Base-by-base conservation (phyloP, 2,888 invertebrate genomes). In the Lithophane semibrunnea region DNA sequence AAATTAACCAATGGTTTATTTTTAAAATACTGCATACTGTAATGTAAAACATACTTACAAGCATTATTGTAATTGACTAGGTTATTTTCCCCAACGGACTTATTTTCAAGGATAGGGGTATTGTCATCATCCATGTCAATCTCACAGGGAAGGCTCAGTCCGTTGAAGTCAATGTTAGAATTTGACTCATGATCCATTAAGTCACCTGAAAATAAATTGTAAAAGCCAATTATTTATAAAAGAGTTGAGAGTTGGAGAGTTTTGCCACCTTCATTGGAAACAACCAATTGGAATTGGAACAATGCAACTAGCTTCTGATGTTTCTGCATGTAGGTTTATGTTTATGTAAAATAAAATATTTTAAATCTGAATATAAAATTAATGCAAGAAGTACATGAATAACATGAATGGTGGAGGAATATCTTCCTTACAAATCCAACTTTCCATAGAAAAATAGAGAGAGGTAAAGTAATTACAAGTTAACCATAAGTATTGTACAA, bases 101-200 rank as follows among this genome's bases (percentile, higher is more conserved):
- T 68, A 68, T 68, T 68, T 68, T 71, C 52, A 73, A 73, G 71
- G 18, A 68, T 68, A 37, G 37, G 37, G 21, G 54, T 16, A 42
- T 37, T 68, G 5, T 71, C 67, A 73, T 73, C 73, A 5, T 44
- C 44, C 56, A 73, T 73, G 16, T 73, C 29, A 18, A 44, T 29
- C 29, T 29, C 73, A 73, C 29, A 44, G n/a, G 73, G 73, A 8
- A 56, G 29, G 44, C 73, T 73, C 44, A 12, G 5, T n/a, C 54
- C 56, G 18, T 73, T 73, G n/a, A 18, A 68, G 37, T 56, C 29
- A 44, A 12, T 73, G 44, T 44, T 44, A n/a, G 29, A 2, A 72
- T 44, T 44, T 12, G 54, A 72, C 21, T 44, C 73, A 16, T 29
- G n/a, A 44, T 73, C 54, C 56, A 44, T 29, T 47, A 44, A 8